These are phyloP conservation scores for Cephus spinipes DNA, from an alignment of 2,888 invertebrate genomes.

Conservation along the genomic window DNA sequence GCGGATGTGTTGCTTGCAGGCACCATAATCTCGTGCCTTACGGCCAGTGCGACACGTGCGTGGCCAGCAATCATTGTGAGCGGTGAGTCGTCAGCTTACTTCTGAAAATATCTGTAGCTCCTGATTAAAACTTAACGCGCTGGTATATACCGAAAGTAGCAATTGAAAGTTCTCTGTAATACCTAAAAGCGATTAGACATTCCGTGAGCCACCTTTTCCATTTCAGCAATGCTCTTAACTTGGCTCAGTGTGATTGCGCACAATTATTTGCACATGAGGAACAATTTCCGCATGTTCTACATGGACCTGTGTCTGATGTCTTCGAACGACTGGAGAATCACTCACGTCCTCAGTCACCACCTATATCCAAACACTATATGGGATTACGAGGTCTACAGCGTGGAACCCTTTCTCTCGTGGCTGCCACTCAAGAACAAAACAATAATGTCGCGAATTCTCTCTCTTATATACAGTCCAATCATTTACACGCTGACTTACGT, in stretches of 20 bases:
- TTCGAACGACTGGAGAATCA: constrained; percentile 79
- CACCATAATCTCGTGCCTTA: constrained; percentile 38
- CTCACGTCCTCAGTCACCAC: constrained; percentile 84
- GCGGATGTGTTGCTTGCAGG: constrained; percentile 47
- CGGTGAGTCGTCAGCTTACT: constrained; percentile 36
- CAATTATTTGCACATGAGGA: constrained; percentile 81
- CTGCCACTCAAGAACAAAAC: constrained; percentile 71
- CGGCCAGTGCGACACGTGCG: constrained; percentile 39
- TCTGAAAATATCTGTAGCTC: not conserved
- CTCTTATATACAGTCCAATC: constrained; percentile 69
- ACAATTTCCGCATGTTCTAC: constrained; percentile 84
- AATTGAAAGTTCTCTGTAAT: not conserved
- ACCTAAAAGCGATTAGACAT: not conserved
- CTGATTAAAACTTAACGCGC: not conserved
- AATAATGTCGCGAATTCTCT: constrained; percentile 67
- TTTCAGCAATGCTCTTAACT: constrained; percentile 72
- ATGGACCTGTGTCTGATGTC: constrained; percentile 79
- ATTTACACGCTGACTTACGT: constrained; percentile 65
- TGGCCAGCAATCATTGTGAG: constrained; percentile 55
- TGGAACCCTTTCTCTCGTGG: constrained; percentile 78
- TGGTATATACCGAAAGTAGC: not conserved
- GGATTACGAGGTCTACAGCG: constrained; percentile 78
- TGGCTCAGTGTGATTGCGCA: constrained; percentile 76
- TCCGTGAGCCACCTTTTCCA: not conserved
- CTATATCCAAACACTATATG: constrained; percentile 81